Percentiles rank a stretch among this genome's conserved stretches.
Evolutionary conservation across 2,797 vertebrate species (phyloP).

Genomic region (Taeniopygia guttata): DNA sequence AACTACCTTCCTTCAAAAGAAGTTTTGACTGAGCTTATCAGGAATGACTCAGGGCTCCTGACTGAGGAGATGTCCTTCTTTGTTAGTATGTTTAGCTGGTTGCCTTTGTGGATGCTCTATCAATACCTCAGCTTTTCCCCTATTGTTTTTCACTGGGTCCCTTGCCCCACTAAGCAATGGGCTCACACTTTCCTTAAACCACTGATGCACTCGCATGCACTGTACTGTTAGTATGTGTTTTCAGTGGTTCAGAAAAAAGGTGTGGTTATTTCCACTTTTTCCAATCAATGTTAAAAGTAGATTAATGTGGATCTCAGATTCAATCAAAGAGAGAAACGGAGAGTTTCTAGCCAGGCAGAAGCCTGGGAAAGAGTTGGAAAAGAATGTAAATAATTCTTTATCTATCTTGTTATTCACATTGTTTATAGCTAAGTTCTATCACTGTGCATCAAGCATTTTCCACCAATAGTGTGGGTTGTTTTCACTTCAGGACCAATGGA

Average conservation of each 20-base stretch:
- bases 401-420: too few relatives aligned
- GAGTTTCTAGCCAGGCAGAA: too few relatives aligned
- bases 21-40: not conserved
- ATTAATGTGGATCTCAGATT: too few relatives aligned
- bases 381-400: too few relatives aligned
- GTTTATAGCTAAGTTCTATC: too few relatives aligned
- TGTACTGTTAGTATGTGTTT: not conserved
- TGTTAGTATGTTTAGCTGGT: not conserved
- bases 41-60: not conserved
- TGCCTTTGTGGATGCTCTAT: not conserved
- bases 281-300: not conserved
- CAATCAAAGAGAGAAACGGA: too few relatives aligned
- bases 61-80: not conserved
- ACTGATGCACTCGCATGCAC: accelerated
- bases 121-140: not conserved
- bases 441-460: too few relatives aligned
- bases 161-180: not conserved
- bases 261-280: not conserved
- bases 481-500: too few relatives aligned
- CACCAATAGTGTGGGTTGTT: too few relatives aligned
- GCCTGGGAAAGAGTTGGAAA: too few relatives aligned
- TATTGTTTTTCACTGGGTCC: not conserved
- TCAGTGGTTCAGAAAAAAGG: not conserved
- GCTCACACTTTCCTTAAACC: not conserved
- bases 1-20: not conserved